phyloP scores from a whole-genome alignment of 2,113 vertebrate species.

The Callionymus lyra region DNA sequence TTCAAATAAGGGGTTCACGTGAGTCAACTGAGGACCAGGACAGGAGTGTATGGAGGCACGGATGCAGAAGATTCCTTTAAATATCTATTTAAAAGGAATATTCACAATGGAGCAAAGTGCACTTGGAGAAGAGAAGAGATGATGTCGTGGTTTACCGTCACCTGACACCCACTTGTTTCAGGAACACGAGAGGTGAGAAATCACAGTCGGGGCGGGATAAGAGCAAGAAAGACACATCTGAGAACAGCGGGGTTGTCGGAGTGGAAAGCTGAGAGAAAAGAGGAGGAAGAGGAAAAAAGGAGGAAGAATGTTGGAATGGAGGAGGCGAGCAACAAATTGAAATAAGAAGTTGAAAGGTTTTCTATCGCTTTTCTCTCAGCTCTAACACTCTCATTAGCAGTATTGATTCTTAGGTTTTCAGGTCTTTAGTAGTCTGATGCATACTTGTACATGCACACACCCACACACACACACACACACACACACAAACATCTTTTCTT shows the following conservation, averaged over 20 bases:
- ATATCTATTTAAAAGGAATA: too few relatives aligned
- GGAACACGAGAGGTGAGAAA: conserved; percentile 20
- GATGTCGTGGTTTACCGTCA: conserved; percentile 18
- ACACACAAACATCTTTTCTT: conserved; percentile 2
- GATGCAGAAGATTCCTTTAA: conserved; percentile 36
- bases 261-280: background rate
- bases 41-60: too few relatives aligned
- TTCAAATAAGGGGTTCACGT: too few relatives aligned
- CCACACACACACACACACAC: conserved; percentile 8
- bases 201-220: conserved; percentile 4
- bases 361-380: conserved; percentile 41
- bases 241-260: background rate
- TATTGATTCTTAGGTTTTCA: conserved; percentile 58
- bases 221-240: conserved; percentile 6
- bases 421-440: conserved; percentile 61
- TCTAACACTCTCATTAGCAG: conserved; percentile 63
- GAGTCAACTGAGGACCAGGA: too few relatives aligned
- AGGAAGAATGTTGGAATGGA: conserved; percentile 10
- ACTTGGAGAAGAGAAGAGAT: conserved; percentile 36
- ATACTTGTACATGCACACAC: too few relatives aligned
- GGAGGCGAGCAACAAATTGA: conserved; percentile 42
- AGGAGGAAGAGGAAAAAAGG: background rate
- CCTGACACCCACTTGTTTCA: conserved; percentile 21
- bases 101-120: conserved; percentile 42
- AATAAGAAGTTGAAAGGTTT: conserved; percentile 52